Evolutionary conservation across 1,140 invertebrate genomes (phyloP).

Genomic region (Drosophila littoralis): DNA sequence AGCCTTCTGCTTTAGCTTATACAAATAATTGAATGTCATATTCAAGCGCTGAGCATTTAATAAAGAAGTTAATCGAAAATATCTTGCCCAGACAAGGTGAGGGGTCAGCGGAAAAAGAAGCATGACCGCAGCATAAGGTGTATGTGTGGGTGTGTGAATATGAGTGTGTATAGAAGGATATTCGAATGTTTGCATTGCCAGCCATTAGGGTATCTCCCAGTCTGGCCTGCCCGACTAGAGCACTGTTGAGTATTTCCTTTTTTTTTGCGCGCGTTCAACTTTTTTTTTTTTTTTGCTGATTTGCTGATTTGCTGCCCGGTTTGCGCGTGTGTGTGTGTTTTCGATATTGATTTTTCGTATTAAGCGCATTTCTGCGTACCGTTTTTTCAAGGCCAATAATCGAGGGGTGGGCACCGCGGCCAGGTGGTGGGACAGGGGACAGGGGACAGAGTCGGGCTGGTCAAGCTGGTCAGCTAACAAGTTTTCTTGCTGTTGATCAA

Average conservation of each 20-base stretch:
- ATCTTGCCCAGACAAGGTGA: too few relatives aligned
- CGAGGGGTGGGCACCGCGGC: constrained; percentile 15
- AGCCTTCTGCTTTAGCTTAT: too few relatives aligned
- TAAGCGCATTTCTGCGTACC: constrained; percentile 80
- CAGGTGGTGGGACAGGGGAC: background rate
- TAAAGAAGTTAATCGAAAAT: too few relatives aligned
- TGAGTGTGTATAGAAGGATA: too few relatives aligned
- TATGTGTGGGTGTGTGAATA: too few relatives aligned
- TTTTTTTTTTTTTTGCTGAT: constrained; percentile 53
- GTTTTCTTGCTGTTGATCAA: constrained; percentile 62
- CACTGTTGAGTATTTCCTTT: constrained; percentile 7
- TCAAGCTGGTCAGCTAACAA: constrained; percentile 61
- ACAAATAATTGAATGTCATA: too few relatives aligned
- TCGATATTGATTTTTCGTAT: constrained; percentile 80
- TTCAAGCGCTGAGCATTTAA: too few relatives aligned
- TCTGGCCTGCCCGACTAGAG: too few relatives aligned
- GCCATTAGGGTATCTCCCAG: too few relatives aligned
- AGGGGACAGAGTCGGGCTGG: constrained; percentile 17
- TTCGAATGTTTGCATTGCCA: too few relatives aligned
- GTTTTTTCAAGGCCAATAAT: constrained; percentile 78
- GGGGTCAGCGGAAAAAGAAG: too few relatives aligned
- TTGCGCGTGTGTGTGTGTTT: constrained; percentile 49
- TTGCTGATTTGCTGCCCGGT: constrained; percentile 26
- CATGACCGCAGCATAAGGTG: too few relatives aligned
- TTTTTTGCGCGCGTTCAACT: constrained; percentile 25